Base-by-base conservation (phyloP, 2,113 vertebrate genomes). In the Hylia prasina region DNA sequence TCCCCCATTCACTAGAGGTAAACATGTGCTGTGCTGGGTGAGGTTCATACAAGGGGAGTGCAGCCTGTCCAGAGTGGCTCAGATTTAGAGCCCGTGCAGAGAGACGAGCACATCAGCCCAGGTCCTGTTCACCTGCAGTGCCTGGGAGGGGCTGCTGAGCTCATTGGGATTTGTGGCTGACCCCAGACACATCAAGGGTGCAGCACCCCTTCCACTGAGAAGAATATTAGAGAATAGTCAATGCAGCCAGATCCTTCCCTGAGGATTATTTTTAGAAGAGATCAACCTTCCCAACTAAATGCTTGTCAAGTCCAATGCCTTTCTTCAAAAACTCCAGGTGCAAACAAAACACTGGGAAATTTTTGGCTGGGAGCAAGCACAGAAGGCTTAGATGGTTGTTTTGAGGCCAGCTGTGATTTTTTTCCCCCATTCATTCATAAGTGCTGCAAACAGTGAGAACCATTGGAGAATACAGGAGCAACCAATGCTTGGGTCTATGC, bases 321-420 rank as follows among this genome's bases (percentile, higher is more conserved):
- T 82, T 76, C 81, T 81, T 92, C 60, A 58, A 86, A 89, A 90
- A 81, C 68, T 91, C 68, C 77, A 60, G 86, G 83, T 96, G 90
- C 88, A 90, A 89, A 68, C 24, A 89, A 78, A 90, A 92, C 68
- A 3, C 2, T 75, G 71, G 76, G 79, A 92, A n/a, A n/a, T 92
- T 90, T 91, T 90, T 96, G 93, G 80, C 95, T 84, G 75, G n/a
- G 17, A 92, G 51, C 42, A 78, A 77, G 64, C 56, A 70, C 60
- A 60, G 75, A 71, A 86, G 82, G 79, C 76, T 92, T 78, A 53
- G 60, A 47, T 58, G 44, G 45, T 66, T 86, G 63, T 66, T 96
- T 61, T 25, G 65, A 90, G 76, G 60, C 94, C 94, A 96, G 92
- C 86, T 97, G 92, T 92, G 85, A 47, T 80, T 37, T 87, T 85